These are phyloP conservation scores for Bhutanitis thaidina DNA, from an alignment of 2,888 invertebrate genomes.

Conservation along the genomic window DNA sequence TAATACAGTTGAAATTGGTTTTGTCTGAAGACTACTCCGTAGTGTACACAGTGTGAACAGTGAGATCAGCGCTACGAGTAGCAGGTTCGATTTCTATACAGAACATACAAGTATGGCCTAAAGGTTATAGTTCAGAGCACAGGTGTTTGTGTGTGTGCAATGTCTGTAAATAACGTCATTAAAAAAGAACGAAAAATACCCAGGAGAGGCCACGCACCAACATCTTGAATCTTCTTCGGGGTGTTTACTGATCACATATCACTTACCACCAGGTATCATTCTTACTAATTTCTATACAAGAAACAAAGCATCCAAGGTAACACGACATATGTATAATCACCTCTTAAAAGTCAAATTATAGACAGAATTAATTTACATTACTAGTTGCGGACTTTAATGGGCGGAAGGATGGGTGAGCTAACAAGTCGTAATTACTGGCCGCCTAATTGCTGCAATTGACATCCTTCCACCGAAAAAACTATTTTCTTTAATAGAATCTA, in stretches of 20 bases:
- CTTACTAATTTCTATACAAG: constrained; percentile 12
- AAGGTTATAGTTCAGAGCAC: too few species aligned
- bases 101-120: too few species aligned
- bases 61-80: too few species aligned
- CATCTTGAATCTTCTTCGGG: too few species aligned
- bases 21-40: too few species aligned
- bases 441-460: constrained; percentile 64
- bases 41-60: too few species aligned
- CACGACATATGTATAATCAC: constrained; percentile 27
- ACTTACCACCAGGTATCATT: background rate
- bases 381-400: constrained; percentile 39
- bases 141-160: too few species aligned
- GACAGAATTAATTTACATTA: constrained; percentile 57
- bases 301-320: constrained; percentile 30
- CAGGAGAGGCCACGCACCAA: too few species aligned
- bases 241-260: background rate
- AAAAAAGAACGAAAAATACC: too few species aligned
- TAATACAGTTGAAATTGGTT: too few species aligned
- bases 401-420: constrained; percentile 51
- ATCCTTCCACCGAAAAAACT: constrained; percentile 58
- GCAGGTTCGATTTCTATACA: too few species aligned
- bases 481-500: constrained; percentile 53
- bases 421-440: constrained; percentile 62
- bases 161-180: too few species aligned
- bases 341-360: constrained; percentile 43